Evolutionary conservation across 1,140 invertebrate species (phyloP), one percentile per base, ranked within the genome.

Genomic region (Cylas formicarius): DNA sequence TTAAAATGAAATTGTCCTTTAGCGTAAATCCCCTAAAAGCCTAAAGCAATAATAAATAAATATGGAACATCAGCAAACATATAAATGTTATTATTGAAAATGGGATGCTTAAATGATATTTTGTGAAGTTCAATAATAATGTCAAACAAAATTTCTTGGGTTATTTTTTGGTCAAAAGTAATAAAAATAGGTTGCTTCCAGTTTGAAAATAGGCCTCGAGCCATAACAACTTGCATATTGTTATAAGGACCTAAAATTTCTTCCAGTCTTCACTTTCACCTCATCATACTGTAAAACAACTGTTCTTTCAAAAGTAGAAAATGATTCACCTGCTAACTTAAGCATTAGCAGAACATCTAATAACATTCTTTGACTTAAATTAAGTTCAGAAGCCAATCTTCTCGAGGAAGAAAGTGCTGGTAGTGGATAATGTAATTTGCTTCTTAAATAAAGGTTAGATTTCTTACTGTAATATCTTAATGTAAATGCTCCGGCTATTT

Each of bases 151-250:
- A 61, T 55, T 31, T 57, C 43, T 47, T 55, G 48, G 11, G 57
- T 60, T 27, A 67, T 59, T 43, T 52, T 56, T 29, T 48, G 36
- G 46, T 68, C 65, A 52, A 66, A 68, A 9, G 46, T 52, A 7
- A 57, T 60, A 67, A 4, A n/a, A n/a, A 68, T 43, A 8, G 53
- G 57, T 43, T 69, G 67, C 36, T 65, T 63, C 67, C 63, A 68
- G 23, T 53, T 44, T n/a, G 33, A 42, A 39, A 59, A 59, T 10
- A 67, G 34, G 26, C 64, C 59, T 39, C 59, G 33, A 9, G 54
- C 55, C 32, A 66, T 54, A 10, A 59, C 45, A 8, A 59, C 56
- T 48, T 67, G 63, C 53, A 66, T 55, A 17, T 58, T 42, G 29
- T 24, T 44, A 41, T 64, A 42, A 14, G 62, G 61, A 27, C 63